Conservation (phyloP, 2,888 invertebrate species). For the Meteorus cinctellus region DNA sequence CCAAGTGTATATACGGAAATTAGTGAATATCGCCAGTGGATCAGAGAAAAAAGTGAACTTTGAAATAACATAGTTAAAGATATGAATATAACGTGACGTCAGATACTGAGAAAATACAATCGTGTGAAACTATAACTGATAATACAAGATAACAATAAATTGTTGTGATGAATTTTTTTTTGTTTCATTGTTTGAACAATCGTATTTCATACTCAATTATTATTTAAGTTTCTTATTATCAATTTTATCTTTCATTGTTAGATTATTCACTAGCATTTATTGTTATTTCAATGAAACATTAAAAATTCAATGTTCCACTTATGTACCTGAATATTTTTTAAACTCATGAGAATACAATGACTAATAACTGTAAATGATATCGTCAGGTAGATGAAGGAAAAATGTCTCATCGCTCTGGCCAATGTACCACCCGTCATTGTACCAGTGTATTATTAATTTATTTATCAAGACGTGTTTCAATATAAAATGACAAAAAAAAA, state of each 20-base stretch:
- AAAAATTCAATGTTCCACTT: not conserved
- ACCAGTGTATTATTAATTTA: not conserved
- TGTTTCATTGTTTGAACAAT: not conserved
- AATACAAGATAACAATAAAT: not conserved
- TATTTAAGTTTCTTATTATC: not conserved
- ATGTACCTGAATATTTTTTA: not conserved
- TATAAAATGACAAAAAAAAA: not conserved
- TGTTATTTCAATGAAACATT: not conserved
- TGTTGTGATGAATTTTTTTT: not conserved
- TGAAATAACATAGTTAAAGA: not conserved
- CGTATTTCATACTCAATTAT: not conserved
- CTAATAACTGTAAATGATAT: not conserved
- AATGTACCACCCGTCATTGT: not conserved
- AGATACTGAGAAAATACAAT: not conserved
- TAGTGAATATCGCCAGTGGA: conserved; percentile 72
- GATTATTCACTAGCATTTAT: not conserved
- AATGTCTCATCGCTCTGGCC: not conserved
- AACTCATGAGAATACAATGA: not conserved
- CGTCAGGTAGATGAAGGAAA: not conserved
- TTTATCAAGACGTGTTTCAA: not conserved
- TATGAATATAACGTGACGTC: not conserved
- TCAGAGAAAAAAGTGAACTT: conserved; percentile 26
- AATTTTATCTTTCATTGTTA: not conserved
- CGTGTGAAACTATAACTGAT: not conserved
- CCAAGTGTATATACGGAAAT: conserved; percentile 73